These are phyloP conservation scores for Diadema setosum DNA, from an alignment of 35 echinoderm and acorn worm genomes.

Conservation along the genomic window DNA sequence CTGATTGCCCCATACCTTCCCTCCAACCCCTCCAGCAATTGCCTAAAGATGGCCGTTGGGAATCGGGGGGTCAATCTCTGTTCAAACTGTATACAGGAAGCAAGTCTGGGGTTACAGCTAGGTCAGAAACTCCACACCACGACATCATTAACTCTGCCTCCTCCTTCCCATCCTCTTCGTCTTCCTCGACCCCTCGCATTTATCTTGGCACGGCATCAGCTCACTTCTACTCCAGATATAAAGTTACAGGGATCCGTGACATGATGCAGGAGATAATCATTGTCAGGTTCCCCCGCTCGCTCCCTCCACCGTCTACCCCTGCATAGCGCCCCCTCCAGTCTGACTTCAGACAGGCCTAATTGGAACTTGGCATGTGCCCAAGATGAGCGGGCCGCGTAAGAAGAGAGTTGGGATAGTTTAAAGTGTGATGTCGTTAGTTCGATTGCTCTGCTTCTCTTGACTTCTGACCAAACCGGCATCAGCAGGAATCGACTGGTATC, in stretches of 20 bases:
- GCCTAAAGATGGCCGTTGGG: too few relatives aligned
- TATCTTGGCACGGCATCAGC: neutral
- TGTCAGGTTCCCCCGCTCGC: neutral
- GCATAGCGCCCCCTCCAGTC: neutral
- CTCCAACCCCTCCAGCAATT: too few relatives aligned
- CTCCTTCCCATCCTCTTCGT: neutral
- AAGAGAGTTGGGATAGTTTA: neutral
- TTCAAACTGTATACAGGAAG: too few relatives aligned
- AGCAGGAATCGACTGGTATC: too few relatives aligned
- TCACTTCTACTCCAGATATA: conserved; percentile 4
- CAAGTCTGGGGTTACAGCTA: too few relatives aligned
- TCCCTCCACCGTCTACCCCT: too few relatives aligned
- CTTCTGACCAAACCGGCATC: too few relatives aligned
- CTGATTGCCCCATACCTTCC: too few relatives aligned
- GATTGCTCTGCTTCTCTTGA: neutral
- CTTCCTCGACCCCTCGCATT: neutral
- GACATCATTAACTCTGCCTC: too few relatives aligned
- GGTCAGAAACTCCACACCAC: too few relatives aligned
- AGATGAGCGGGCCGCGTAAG: neutral
- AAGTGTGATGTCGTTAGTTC: neutral
- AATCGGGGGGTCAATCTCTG: too few relatives aligned
- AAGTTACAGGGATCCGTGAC: neutral
- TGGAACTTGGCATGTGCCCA: neutral
- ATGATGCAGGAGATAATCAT: neutral
- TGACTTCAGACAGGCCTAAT: neutral